These are phyloP conservation scores for Procapra przewalskii DNA, from an alignment of 2,113 vertebrate species.

Conservation along the genomic window DNA sequence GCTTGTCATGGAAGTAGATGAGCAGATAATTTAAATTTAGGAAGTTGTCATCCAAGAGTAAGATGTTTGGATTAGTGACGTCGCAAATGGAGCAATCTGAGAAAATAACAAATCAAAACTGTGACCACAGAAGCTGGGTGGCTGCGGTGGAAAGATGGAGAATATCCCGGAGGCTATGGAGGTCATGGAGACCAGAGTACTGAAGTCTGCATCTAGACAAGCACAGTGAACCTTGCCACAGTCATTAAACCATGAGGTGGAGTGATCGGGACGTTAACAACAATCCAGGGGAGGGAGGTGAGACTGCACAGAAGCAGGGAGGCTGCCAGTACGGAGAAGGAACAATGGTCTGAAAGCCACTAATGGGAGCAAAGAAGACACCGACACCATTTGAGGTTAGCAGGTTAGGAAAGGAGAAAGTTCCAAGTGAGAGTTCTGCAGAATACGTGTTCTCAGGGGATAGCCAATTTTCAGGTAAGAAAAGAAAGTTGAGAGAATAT, in stretches of 20 bases:
- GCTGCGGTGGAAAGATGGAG: not conserved
- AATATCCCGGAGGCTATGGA: not conserved
- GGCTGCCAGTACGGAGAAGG: not conserved
- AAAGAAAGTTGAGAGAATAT: not conserved
- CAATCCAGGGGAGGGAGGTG: not conserved
- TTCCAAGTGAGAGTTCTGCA: not conserved
- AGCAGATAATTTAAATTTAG: not conserved
- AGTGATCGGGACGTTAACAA: not conserved
- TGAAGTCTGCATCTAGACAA: not conserved
- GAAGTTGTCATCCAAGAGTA: not conserved
- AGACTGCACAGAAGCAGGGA: accelerated
- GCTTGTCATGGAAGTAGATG: not conserved
- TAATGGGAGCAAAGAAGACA: not conserved
- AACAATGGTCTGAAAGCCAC: not conserved
- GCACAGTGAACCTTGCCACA: not conserved
- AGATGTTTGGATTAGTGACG: not conserved
- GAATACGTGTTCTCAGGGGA: not conserved
- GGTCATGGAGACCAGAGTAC: too few relatives aligned
- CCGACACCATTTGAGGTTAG: not conserved
- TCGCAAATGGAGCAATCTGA: not conserved
- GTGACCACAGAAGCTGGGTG: not conserved
- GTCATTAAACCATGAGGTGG: not conserved
- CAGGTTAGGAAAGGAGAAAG: not conserved
- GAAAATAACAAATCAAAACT: not conserved
- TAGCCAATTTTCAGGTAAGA: not conserved